These are phyloP conservation scores for Zosterops pallidus DNA, from an alignment of 2,113 vertebrate genomes.

Conservation along the genomic window DNA sequence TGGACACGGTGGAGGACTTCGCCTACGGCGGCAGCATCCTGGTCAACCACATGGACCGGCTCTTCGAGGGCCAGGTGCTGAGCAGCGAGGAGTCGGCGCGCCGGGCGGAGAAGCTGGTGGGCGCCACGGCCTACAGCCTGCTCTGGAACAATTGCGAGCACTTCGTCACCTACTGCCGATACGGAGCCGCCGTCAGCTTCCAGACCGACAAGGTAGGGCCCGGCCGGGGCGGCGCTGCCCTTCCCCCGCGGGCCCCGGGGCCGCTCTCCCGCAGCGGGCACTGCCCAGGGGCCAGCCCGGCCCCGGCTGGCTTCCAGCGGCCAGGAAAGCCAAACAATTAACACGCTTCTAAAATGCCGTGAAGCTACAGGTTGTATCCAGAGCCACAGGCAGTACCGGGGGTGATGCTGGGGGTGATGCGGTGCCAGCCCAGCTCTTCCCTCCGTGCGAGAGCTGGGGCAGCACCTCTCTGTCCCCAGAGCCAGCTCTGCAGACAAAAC, in stretches of 20 bases:
- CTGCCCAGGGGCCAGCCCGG: too few relatives aligned
- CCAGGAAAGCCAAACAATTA: not conserved
- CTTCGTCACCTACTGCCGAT: conserved; percentile 91
- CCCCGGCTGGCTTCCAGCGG: not conserved
- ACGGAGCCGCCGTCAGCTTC: conserved; percentile 79
- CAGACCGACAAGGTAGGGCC: conserved; percentile 88
- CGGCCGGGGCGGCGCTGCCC: not conserved
- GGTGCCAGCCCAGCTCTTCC: not conserved
- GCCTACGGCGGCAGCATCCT: conserved; percentile 84
- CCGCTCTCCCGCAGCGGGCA: not conserved
- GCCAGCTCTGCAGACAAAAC: not conserved
- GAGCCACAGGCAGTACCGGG: not conserved
- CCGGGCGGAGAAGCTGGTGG: conserved; percentile 84
- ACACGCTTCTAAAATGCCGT: accelerated
- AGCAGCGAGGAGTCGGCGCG: conserved; percentile 79
- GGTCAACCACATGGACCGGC: conserved; percentile 82
- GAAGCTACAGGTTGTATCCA: not conserved
- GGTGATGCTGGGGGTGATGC: not conserved
- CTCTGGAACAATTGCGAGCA: conserved; percentile 98
- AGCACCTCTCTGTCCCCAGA: accelerated
- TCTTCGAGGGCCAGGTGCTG: conserved; percentile 70
- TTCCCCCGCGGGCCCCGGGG: not conserved
- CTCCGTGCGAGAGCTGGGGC: not conserved
- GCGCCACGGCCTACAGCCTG: conserved; percentile 84
- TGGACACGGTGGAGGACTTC: conserved; percentile 92